These are phyloP conservation scores for Thinocorus orbignyianus DNA, from an alignment of 2,113 vertebrate species.

Conservation along the genomic window DNA sequence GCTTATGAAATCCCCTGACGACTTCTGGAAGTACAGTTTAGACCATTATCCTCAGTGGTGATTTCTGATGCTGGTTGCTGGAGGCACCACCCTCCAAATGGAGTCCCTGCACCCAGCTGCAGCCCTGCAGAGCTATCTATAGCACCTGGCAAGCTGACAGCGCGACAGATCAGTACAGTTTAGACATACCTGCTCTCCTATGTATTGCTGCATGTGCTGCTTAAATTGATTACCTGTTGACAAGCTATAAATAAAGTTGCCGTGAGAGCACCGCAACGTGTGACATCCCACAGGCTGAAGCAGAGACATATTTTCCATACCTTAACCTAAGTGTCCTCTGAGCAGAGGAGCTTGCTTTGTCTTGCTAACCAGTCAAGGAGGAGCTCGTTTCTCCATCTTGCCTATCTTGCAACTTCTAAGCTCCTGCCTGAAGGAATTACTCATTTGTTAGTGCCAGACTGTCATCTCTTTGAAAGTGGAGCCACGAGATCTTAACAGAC, in stretches of 20 bases:
- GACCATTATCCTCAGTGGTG: accelerated
- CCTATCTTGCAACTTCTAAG: constrained; percentile 58
- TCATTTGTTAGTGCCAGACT: constrained; percentile 55
- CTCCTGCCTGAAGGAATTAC: constrained; percentile 57
- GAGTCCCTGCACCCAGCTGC: background rate
- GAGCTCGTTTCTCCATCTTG: constrained; percentile 9
- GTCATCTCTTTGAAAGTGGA: constrained; percentile 47
- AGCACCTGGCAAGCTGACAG: background rate
- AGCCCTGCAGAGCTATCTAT: background rate
- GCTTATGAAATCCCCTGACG: background rate
- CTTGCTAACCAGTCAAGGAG: constrained; percentile 14
- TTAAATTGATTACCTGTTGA: constrained; percentile 32
- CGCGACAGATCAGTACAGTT: background rate
- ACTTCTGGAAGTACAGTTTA: background rate
- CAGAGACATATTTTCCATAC: background rate
- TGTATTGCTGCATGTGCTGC: background rate
- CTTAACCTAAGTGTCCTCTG: constrained; percentile 15
- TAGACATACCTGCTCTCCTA: background rate
- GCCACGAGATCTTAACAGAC: constrained; percentile 52
- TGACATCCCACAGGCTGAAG: constrained; percentile 9
- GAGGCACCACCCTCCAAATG: background rate
- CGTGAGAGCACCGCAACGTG: background rate
- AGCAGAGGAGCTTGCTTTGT: constrained; percentile 3
- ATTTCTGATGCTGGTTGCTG: background rate
- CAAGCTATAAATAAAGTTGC: constrained; percentile 38